Conservation (phyloP, 2,113 vertebrate species). For the Centropus bengalensis region DNA sequence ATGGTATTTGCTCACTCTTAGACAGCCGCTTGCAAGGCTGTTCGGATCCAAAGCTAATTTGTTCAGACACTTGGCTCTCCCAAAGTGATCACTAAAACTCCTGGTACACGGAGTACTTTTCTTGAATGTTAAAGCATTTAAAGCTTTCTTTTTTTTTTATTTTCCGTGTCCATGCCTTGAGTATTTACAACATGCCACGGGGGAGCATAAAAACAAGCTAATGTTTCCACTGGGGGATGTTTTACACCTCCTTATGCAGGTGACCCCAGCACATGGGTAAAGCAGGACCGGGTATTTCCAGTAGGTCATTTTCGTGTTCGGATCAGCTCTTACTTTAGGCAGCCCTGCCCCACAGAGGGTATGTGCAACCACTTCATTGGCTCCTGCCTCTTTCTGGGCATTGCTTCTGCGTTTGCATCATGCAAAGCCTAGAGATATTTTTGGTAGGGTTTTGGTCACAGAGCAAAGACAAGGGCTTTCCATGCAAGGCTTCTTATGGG, state of each 20-base stretch:
- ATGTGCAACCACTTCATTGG: not conserved
- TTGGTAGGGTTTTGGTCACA: not conserved
- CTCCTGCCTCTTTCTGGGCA: constrained; percentile 10
- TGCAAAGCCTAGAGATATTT: not conserved
- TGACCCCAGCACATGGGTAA: not conserved
- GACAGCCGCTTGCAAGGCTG: constrained; percentile 48
- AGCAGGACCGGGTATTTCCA: constrained; percentile 3
- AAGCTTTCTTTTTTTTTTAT: not conserved
- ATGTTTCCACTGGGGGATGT: not conserved
- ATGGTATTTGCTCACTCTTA: constrained; percentile 56
- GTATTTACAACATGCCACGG: constrained; percentile 29
- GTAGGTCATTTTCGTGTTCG: not conserved
- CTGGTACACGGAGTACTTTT: constrained; percentile 59
- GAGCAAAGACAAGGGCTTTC: not conserved
- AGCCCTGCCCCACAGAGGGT: constrained; percentile 17
- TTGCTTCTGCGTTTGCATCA: constrained; percentile 5
- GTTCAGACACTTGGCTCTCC: constrained; percentile 57
- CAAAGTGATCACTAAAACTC: constrained; percentile 43
- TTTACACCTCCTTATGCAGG: constrained; percentile 17
- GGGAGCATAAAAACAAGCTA: not conserved
- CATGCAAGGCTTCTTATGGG: fast-evolving
- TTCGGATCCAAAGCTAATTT: constrained; percentile 63
- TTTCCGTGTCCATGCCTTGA: not conserved
- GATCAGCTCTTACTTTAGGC: constrained; percentile 22
- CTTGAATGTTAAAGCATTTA: constrained; percentile 57